Evolutionary conservation across 2,797 vertebrate species (phyloP), one percentile per base, ranked within the genome.

Genomic region (Oryzias dopingdopingensis): DNA sequence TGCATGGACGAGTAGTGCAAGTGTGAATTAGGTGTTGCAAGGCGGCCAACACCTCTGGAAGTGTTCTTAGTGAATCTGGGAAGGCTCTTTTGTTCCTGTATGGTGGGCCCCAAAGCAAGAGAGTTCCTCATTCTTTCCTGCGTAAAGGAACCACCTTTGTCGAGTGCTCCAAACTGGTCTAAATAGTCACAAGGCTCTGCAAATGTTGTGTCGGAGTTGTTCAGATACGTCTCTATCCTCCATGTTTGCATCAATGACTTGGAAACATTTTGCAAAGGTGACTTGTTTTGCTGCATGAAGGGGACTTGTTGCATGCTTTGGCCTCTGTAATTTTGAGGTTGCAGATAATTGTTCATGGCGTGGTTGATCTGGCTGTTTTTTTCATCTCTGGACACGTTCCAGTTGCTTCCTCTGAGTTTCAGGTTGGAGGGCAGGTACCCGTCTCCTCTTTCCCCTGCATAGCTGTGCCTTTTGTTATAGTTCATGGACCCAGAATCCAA

Each of bases 391-490:
- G 92, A 77, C 62, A 95, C 88, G 42, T 95, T 96, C 95, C 94
- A 96, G 52, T 88, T 84, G 67, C 91, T 92, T 2, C 84, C 81
- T 52, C 87, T 85, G 20, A 88, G 82, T 62, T 90, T 91, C 23
- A 79, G 56, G 62, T 87, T 72, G 24, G 74, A 77, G 0, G 79
- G 82, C 81, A 91, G 53, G 50, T 87, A 68, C 29, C 71, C 89
- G 67, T 96, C 95, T 24, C 93, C 88, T 55, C 89, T 91, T 60
- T 98, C 96, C 1, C 97, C 96, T 4, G 97, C 97, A 17, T 99
- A 99, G 73, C 97, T 99, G 58, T 99, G 97, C 52, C 97, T 91
- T 87, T 99, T 99, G 82, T 92, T 90, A 65, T 90, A 94, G 59
- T 93, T 91, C 20, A 83, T 88, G 3, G 76, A 63, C 49, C 96